Conservation (phyloP, 92 coral and sea anemone genomes). For the Epizoanthus ramosus region DNA sequence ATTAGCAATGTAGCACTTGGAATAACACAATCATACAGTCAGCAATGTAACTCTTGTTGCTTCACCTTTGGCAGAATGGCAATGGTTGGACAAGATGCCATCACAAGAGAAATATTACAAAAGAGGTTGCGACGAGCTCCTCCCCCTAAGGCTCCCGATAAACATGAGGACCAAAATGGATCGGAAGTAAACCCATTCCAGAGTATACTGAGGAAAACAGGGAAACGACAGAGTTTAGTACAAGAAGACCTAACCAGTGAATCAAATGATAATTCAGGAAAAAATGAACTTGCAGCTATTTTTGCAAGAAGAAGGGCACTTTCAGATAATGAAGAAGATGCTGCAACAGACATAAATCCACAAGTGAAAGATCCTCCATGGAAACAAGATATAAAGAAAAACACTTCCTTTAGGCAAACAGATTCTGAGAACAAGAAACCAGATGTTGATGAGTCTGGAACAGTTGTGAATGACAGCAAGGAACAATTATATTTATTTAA, state of each 20-base stretch:
- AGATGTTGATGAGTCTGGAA: neutral
- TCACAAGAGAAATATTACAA: constrained; percentile 18
- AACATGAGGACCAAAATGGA: neutral
- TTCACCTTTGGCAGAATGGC: constrained; percentile 23
- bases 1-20: no score
- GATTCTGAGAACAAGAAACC: constrained; percentile 12
- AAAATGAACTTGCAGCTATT: constrained; percentile 29
- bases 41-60: no score
- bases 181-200: neutral
- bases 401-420: neutral
- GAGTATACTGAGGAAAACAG: constrained; percentile 59
- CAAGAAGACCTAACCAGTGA: constrained; percentile 46
- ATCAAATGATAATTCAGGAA: neutral
- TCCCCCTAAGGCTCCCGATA: constrained; percentile 23
- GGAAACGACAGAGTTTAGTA: constrained; percentile 65
- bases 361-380: constrained; percentile 26
- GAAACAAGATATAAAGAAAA: constrained; percentile 24
- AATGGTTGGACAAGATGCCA: constrained; percentile 37
- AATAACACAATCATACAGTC: no score
- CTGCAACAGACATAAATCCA: neutral
- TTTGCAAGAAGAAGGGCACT: constrained; percentile 29
- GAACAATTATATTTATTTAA: constrained; percentile 14
- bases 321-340: constrained; percentile 16
- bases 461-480: neutral
- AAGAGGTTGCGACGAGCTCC: constrained; percentile 34